These are phyloP conservation scores for Nesidiocoris tenuis DNA, from an alignment of 2,888 invertebrate species.

Conservation along the genomic window DNA sequence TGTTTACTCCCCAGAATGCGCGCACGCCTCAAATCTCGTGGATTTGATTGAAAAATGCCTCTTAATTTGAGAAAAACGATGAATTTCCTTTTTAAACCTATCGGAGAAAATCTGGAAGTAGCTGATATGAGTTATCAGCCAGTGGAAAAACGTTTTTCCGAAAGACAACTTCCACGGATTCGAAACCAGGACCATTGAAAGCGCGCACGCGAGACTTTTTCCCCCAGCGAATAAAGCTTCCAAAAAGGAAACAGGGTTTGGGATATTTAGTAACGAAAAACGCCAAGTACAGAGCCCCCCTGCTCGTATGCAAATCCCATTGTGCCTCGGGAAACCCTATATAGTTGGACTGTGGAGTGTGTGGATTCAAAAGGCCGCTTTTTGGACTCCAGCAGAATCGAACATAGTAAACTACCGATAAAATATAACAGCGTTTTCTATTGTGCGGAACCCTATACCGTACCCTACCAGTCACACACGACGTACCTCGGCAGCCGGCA, in stretches of 20 bases:
- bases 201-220: neutral
- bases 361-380: neutral
- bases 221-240: neutral
- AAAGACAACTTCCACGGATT: neutral
- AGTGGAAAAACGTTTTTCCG: no score
- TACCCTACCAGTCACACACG: conserved; percentile 5
- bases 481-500: neutral
- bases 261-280: conserved; percentile 42
- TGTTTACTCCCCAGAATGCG: no score
- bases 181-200: neutral
- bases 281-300: conserved; percentile 43
- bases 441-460: conserved; percentile 25
- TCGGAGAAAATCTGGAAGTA: no score
- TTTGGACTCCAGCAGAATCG: neutral
- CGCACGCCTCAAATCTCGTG: no score
- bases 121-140: no score
- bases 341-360: conserved; percentile 3
- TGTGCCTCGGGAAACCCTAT: conserved; percentile 10
- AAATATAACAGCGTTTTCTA: conserved; percentile 48
- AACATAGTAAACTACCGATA: conserved; percentile 49
- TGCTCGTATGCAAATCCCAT: conserved; percentile 48
- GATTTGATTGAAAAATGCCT: no score
- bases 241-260: conserved; percentile 3
- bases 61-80: no score
- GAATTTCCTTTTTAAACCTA: no score